These are phyloP conservation scores for Trilocha varians DNA, from an alignment of 2,888 invertebrate species.

Conservation along the genomic window DNA sequence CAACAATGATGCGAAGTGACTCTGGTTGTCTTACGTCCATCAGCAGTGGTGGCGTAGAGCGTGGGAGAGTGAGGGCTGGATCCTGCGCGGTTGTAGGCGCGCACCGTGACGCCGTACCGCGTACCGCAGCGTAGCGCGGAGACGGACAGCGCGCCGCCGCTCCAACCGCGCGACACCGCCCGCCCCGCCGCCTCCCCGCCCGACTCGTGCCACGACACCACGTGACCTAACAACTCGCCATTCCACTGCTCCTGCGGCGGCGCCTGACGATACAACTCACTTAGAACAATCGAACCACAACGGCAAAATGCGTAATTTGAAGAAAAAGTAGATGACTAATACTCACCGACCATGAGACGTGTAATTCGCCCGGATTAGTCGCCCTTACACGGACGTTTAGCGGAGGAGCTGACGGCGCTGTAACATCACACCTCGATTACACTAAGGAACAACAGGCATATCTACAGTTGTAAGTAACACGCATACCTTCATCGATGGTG, in stretches of 20 bases:
- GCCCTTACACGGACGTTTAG: conserved; percentile 78
- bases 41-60: conserved; percentile 81
- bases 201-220: conserved; percentile 72
- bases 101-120: conserved; percentile 83
- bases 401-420: conserved; percentile 80
- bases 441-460: not conserved
- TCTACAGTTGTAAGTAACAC: not conserved
- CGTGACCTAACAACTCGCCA: conserved; percentile 82
- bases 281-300: not conserved
- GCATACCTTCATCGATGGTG: conserved; percentile 81
- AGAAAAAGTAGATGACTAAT: not conserved
- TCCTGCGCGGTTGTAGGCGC: conserved; percentile 87
- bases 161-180: conserved; percentile 75
- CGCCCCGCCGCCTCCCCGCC: conserved; percentile 23
- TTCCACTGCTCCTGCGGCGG: conserved; percentile 80
- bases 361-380: conserved; percentile 76
- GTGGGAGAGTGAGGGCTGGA: conserved; percentile 83
- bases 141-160: conserved; percentile 75
- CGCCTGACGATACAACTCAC: conserved; percentile 45
- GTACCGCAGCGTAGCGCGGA: conserved; percentile 80
- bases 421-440: not conserved
- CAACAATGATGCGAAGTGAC: not conserved
- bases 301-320: not conserved
- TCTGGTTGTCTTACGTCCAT: conserved; percentile 76
- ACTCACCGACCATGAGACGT: conserved; percentile 81